Conservation (phyloP, 2,113 vertebrate genomes). For the Psittacara wagleri region DNA sequence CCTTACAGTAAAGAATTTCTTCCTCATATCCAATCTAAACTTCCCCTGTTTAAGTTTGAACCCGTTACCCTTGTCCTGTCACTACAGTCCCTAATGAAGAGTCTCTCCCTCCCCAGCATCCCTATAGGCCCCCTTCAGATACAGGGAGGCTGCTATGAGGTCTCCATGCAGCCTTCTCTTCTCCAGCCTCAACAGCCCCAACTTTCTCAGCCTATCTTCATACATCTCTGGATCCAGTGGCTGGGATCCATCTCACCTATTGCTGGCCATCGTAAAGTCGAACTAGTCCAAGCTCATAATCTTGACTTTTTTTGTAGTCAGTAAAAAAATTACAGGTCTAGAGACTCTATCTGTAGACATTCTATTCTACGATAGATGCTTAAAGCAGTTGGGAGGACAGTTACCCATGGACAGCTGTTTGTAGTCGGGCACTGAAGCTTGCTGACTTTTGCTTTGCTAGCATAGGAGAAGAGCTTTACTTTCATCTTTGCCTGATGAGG, state of each 20-base stretch:
- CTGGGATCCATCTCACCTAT: background rate
- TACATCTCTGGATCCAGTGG: background rate
- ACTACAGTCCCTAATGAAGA: too few species aligned
- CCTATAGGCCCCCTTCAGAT: too few species aligned
- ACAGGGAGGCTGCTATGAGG: too few species aligned
- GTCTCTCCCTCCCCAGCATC: too few species aligned
- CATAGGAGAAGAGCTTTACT: background rate
- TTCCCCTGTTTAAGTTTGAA: too few species aligned
- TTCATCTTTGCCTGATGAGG: background rate
- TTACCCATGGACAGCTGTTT: background rate
- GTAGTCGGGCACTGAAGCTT: background rate
- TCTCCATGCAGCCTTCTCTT: too few species aligned
- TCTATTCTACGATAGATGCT: rapidly evolving
- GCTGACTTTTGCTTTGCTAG: background rate
- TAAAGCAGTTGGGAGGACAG: background rate
- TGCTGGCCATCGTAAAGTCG: background rate
- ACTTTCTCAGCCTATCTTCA: too few species aligned
- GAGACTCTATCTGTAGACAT: background rate
- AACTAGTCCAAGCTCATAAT: background rate
- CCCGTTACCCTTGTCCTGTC: too few species aligned
- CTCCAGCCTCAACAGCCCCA: too few species aligned
- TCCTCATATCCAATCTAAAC: too few species aligned
- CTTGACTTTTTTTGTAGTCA: background rate
- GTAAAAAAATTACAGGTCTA: background rate
- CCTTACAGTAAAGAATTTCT: too few species aligned